Evolutionary conservation across 2,888 invertebrate species (phyloP), one percentile per base, ranked within the genome.

Genomic region (Melanostoma mellinum): DNA sequence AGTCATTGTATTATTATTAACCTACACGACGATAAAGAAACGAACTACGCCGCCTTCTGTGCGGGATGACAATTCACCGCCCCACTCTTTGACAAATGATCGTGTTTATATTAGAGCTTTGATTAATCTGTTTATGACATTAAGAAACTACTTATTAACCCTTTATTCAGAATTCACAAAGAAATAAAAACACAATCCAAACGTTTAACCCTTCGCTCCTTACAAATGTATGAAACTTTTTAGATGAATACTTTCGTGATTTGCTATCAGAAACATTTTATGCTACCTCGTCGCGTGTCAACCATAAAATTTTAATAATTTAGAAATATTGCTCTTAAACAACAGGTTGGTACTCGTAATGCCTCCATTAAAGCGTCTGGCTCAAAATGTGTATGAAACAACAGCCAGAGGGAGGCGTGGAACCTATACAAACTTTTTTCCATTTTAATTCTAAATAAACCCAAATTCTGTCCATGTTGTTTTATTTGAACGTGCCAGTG

Each of bases 81-180:
- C 40, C 73, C 53, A 20, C 65, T 38, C 44, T 81, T 81, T 80
- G 65, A 71, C 50, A 81, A 71, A 81, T 67, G 65, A 60, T 71
- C 75, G 71, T 44, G 46, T n/a, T 71, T 33, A 48, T 60, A 74
- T 58, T 48, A 71, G 56, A 61, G 42, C 2, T 20, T 50, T 30
- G 60, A 44, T 65, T 40, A 74, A 65, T 69, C 55, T 75, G 69
- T 69, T 74, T 58, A 46, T 65, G 79, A 63, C 69, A 80, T 56
- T 33, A 33, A 60, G 53, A 69, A 63, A 63, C 38, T 79, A 50
- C 20, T 20, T 67, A 44, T 56, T 67, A 20, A 8, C 36, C 46
- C 40, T 40, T 44, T 44, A 73, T 55, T 40, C 42, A 9, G 10
- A 61, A 44, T 35, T 9, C 9, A 5, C 2, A 40, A 58, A 63